Evolutionary conservation across 1,140 invertebrate genomes (phyloP).

Genomic region (Nymphalis io): DNA sequence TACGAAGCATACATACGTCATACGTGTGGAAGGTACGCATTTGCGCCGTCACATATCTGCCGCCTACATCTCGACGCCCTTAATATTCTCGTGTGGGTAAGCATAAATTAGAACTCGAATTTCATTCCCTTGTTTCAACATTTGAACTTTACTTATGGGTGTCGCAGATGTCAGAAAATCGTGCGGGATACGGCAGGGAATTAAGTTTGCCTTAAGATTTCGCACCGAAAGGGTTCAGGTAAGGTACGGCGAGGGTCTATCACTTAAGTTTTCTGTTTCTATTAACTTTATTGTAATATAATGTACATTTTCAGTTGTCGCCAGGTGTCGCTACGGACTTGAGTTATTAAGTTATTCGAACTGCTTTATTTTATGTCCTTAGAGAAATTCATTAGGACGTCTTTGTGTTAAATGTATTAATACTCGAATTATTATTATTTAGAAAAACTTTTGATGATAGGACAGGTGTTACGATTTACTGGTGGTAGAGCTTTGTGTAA

Average conservation of each 20-base stretch:
- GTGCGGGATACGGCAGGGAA: slow-evolving; percentile 40
- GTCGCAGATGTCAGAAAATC: slow-evolving; percentile 52
- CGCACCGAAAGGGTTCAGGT: slow-evolving; percentile 39
- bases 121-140: slow-evolving; percentile 71
- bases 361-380: slow-evolving; percentile 5
- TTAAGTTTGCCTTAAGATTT: slow-evolving; percentile 42
- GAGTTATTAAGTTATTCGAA: slow-evolving; percentile 29
- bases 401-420: slow-evolving; percentile 1
- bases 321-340: slow-evolving; percentile 32
- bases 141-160: slow-evolving; percentile 67
- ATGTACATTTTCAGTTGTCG: slow-evolving; percentile 30
- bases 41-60: slow-evolving; percentile 53
- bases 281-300: slow-evolving; percentile 39
- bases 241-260: slow-evolving; percentile 39
- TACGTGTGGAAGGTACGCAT: slow-evolving; percentile 51
- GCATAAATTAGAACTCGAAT: slow-evolving; percentile 71
- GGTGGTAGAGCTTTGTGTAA: too few species aligned
- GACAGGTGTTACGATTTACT: too few species aligned
- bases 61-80: slow-evolving; percentile 51
- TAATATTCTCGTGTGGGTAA: slow-evolving; percentile 60
- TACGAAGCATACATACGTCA: slow-evolving; percentile 63
- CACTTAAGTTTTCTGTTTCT: slow-evolving; percentile 41
- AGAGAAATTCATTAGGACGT: neutral
- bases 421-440: neutral
- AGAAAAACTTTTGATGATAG: too few species aligned